These are phyloP conservation scores for Galago senegalensis DNA, from an alignment of 2,797 vertebrate genomes.

Conservation along the genomic window DNA sequence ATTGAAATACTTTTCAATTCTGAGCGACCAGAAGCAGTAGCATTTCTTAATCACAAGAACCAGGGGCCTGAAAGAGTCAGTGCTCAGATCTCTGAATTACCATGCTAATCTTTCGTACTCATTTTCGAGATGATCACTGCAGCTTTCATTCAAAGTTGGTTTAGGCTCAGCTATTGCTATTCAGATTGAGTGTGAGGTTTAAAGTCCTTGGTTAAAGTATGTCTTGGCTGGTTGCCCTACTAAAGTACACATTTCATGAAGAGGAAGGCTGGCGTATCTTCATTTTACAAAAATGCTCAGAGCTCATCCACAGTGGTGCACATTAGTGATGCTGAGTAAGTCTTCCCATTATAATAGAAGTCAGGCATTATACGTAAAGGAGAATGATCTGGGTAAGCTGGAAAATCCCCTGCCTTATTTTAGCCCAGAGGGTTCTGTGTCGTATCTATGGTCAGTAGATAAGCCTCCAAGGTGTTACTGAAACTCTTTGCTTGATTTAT, in stretches of 20 bases:
- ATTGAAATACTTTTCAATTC: neutral
- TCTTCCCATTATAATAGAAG: neutral
- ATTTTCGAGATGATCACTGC: neutral
- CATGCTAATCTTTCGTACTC: neutral
- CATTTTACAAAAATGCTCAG: neutral
- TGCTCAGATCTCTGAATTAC: neutral
- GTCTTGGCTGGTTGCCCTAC: neutral
- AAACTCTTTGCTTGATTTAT: neutral
- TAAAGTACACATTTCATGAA: neutral
- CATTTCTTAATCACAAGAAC: neutral
- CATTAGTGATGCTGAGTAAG: neutral
- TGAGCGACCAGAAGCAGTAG: neutral
- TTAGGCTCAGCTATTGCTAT: neutral
- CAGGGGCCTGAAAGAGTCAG: neutral
- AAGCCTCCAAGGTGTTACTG: neutral
- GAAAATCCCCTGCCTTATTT: neutral
- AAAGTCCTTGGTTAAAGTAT: neutral
- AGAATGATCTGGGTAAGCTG: neutral
- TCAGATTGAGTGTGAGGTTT: neutral
- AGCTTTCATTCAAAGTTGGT: conserved; percentile 42
- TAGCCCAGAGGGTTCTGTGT: neutral
- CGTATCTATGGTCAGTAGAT: neutral
- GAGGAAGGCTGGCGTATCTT: neutral
- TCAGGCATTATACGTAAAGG: neutral
- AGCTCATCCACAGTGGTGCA: neutral